A percentile compares a stretch with the other conserved stretches of the same genome.
phyloP scores from a whole-genome alignment of 1,140 invertebrate genomes.

The Bombyx mandarina region DNA sequence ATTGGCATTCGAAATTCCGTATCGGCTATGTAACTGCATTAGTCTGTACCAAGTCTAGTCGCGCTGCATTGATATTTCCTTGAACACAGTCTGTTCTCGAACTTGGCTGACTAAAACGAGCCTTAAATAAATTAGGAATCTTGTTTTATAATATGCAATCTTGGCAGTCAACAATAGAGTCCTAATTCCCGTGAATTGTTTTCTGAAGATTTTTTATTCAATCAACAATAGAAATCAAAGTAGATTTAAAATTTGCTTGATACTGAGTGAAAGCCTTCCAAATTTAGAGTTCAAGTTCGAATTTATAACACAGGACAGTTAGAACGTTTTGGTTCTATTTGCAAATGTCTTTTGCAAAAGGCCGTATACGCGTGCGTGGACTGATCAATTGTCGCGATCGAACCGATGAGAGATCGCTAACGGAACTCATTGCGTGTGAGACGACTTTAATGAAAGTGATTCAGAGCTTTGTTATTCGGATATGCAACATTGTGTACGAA shows the following conservation, averaged over 20 bases:
- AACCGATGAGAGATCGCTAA: constrained; percentile 19
- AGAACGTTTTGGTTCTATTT: background rate
- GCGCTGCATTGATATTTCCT: constrained; percentile 31
- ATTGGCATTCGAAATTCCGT: constrained; percentile 15
- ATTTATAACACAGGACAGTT: background rate
- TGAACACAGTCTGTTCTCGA: constrained; percentile 30
- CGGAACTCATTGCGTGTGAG: constrained; percentile 18
- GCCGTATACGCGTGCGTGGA: constrained; percentile 19
- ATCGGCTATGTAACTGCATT: constrained; percentile 8
- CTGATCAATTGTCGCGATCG: constrained; percentile 17
- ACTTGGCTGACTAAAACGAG: background rate
- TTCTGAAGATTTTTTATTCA: no score
- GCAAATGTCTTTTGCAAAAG: constrained; percentile 9
- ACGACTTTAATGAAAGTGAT: constrained; percentile 13
- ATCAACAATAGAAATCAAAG: no score
- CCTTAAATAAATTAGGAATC: no score
- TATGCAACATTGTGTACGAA: no score
- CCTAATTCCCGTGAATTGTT: background rate
- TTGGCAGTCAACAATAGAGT: constrained; percentile 9
- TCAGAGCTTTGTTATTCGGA: constrained; percentile 1
- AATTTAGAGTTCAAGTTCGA: background rate
- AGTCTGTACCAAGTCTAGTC: constrained; percentile 44
- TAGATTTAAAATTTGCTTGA: no score
- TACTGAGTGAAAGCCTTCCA: no score
- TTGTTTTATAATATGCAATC: constrained; percentile 16